Conservation (phyloP, 2,113 vertebrate species). For the Oreochromis aureus region DNA sequence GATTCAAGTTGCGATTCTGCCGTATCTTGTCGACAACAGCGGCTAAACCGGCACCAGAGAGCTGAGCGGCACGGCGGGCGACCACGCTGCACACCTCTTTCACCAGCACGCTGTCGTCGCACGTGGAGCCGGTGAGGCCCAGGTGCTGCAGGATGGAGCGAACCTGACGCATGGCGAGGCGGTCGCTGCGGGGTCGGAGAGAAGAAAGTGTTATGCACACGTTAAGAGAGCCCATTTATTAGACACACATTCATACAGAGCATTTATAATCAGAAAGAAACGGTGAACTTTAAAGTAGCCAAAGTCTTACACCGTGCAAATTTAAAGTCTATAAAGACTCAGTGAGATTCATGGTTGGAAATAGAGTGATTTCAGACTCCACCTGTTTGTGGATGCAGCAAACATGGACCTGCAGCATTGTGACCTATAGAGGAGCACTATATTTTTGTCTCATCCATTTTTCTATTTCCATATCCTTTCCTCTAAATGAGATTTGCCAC, state of each 20-base stretch:
- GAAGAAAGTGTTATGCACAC: rapidly evolving
- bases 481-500: neutral
- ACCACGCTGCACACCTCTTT: conserved; percentile 93
- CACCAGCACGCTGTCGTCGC: conserved; percentile 93
- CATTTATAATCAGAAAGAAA: neutral
- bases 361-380: neutral
- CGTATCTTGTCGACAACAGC: conserved; percentile 93
- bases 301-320: neutral
- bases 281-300: rapidly evolving
- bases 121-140: conserved; percentile 86
- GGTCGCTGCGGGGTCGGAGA: conserved; percentile 72
- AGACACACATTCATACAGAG: neutral
- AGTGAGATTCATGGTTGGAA: neutral
- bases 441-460: neutral
- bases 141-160: conserved; percentile 91
- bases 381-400: neutral
- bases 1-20: conserved; percentile 84
- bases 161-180: conserved; percentile 91
- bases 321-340: neutral
- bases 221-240: neutral
- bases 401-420: neutral
- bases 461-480: neutral
- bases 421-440: rapidly evolving
- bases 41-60: conserved; percentile 88
- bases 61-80: conserved; percentile 83